Percentiles rank a stretch among this genome's conserved stretches.
Conservation (phyloP, 2,113 vertebrate species). For the Microtus montanus region DNA sequence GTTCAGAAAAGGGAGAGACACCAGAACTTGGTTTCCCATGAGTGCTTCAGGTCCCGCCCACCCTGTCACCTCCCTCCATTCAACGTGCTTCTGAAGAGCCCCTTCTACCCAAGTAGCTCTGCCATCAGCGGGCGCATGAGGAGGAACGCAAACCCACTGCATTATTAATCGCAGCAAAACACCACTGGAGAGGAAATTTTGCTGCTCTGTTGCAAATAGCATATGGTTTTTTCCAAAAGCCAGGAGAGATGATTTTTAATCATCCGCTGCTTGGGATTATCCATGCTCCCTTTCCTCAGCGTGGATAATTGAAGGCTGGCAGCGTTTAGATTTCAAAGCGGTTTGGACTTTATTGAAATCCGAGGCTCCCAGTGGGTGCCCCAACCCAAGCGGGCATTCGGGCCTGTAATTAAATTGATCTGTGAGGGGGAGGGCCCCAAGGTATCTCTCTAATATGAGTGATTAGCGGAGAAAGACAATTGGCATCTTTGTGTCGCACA, state of each 20-base stretch:
- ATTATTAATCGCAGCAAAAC: constrained; percentile 62
- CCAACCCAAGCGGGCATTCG: constrained; percentile 17
- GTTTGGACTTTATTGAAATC: constrained; percentile 69
- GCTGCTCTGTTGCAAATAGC: constrained; percentile 75
- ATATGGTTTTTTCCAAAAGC: constrained; percentile 68
- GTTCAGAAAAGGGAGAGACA: too few species aligned
- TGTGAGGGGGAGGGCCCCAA: background rate
- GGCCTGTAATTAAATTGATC: constrained; percentile 71
- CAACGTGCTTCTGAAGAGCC: background rate
- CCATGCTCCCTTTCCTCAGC: constrained; percentile 62
- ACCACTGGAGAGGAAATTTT: constrained; percentile 66
- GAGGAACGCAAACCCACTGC: constrained; percentile 59
- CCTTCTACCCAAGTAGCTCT: background rate
- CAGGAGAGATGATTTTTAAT: constrained; percentile 76
- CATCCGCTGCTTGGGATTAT: constrained; percentile 74
- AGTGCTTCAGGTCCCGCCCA: too few species aligned
- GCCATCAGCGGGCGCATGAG: background rate
- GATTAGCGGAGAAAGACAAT: constrained; percentile 34
- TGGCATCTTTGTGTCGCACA: background rate
- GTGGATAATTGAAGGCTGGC: constrained; percentile 75
- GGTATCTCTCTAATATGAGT: background rate
- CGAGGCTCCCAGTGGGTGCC: constrained; percentile 29
- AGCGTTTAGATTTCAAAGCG: constrained; percentile 74
- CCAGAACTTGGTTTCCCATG: background rate
- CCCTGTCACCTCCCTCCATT: background rate